Conservation (phyloP, 92 coral and sea anemone genomes). For the Bergia sp. region DNA sequence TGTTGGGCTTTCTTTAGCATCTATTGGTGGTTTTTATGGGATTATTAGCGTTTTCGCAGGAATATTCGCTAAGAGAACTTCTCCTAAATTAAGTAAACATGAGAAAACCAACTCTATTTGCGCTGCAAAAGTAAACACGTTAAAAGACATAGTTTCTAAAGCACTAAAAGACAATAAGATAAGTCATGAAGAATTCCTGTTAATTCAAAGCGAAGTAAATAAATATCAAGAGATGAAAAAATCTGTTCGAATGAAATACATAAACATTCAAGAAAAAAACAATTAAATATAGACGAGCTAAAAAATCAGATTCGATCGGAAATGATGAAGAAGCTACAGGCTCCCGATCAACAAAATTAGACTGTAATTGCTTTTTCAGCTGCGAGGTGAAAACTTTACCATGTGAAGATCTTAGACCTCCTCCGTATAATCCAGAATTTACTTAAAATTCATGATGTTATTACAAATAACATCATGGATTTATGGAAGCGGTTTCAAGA, state of each 20-base stretch:
- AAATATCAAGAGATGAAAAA: conserved; percentile 13
- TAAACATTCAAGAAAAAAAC: neutral
- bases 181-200: neutral
- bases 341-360: neutral
- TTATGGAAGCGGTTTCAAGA: too few relatives aligned
- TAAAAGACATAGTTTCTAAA: neutral
- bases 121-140: neutral
- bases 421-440: too few relatives aligned
- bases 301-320: neutral
- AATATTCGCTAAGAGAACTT: neutral
- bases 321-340: neutral
- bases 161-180: neutral
- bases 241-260: neutral
- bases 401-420: too few relatives aligned
- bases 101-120: neutral
- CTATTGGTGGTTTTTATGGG: conserved; percentile 10
- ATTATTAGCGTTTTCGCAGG: neutral
- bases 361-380: neutral
- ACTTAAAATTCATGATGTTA: too few relatives aligned
- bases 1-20: neutral
- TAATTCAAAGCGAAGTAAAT: conserved; percentile 11
- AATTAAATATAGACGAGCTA: neutral
- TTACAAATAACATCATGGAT: too few relatives aligned
- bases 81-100: neutral
- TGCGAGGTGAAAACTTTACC: neutral